A percentile compares a stretch with the other conserved stretches of the same genome.
phyloP scores from a whole-genome alignment of 1,140 invertebrate species.

The Drosophila lacteicornis region DNA sequence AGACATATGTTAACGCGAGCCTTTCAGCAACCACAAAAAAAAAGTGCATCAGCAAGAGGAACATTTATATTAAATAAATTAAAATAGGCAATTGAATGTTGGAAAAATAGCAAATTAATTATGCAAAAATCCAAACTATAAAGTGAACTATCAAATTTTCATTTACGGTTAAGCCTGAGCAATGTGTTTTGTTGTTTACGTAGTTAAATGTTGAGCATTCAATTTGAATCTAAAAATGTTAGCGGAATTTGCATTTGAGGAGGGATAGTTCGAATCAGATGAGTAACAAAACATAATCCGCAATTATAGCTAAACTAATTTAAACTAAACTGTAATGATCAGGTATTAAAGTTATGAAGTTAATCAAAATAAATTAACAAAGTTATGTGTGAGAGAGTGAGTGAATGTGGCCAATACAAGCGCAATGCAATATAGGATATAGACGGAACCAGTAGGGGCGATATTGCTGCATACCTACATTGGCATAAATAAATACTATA shows the following conservation, averaged over 20 bases:
- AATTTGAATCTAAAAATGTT: conserved; percentile 41
- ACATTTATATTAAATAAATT: conserved; percentile 33
- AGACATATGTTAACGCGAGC: conserved; percentile 15
- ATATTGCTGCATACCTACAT: conserved; percentile 48
- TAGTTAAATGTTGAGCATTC: conserved; percentile 67
- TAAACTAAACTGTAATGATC: conserved; percentile 48
- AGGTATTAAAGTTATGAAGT: conserved; percentile 56
- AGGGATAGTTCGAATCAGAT: neutral
- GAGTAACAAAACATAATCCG: conserved; percentile 8
- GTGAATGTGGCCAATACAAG: conserved; percentile 40
- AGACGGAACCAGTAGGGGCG: conserved; percentile 29
- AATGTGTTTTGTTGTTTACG: conserved; percentile 50
- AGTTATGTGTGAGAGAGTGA: conserved; percentile 24
- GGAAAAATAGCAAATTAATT: conserved; percentile 45
- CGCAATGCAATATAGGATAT: conserved; percentile 55
- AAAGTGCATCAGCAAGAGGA: conserved; percentile 14
- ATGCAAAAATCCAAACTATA: conserved; percentile 42
- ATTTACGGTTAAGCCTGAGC: conserved; percentile 37
- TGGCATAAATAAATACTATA: conserved; percentile 45
- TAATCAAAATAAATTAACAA: conserved; percentile 53
- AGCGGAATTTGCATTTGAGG: conserved; percentile 7
- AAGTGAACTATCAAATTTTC: conserved; percentile 27
- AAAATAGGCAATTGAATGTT: conserved; percentile 48
- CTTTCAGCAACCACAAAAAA: conserved; percentile 27
- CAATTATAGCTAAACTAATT: conserved; percentile 47